Conservation (phyloP, 1,140 invertebrate genomes). For the Berghia stephanieae region DNA sequence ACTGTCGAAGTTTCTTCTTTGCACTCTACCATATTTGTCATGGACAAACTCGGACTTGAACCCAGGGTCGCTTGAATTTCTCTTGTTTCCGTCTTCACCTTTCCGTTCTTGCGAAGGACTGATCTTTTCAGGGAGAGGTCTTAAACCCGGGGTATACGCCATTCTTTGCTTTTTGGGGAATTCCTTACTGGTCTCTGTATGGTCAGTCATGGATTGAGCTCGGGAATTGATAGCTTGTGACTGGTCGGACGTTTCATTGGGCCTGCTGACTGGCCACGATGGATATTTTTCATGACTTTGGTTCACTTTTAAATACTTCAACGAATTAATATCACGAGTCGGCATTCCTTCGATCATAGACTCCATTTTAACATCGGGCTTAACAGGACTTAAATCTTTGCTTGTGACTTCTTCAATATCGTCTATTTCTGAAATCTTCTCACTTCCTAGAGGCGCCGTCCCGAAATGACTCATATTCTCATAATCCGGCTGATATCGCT, state of each 20-base stretch:
- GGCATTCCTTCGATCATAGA: slow-evolving; percentile 31
- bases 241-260: slow-evolving; percentile 39
- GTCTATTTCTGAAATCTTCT: slow-evolving; percentile 43
- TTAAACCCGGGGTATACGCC: slow-evolving; percentile 42
- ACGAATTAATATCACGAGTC: slow-evolving; percentile 32
- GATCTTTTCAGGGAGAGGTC: slow-evolving; percentile 43
- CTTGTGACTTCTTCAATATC: slow-evolving; percentile 42
- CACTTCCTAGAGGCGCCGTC: slow-evolving; percentile 33
- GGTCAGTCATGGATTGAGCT: slow-evolving; percentile 43
- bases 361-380: slow-evolving; percentile 30
- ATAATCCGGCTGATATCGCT: slow-evolving; percentile 40
- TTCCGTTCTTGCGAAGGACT: slow-evolving; percentile 49
- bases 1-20: slow-evolving; percentile 27
- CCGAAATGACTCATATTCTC: slow-evolving; percentile 37
- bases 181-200: slow-evolving; percentile 44
- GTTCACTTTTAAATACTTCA: slow-evolving; percentile 72
- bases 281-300: slow-evolving; percentile 84
- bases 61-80: slow-evolving; percentile 59
- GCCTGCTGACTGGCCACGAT: slow-evolving; percentile 75
- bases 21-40: slow-evolving; percentile 33
- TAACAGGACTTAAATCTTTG: slow-evolving; percentile 23
- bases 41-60: slow-evolving; percentile 68
- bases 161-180: slow-evolving; percentile 39
- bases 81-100: slow-evolving; percentile 40
- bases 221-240: slow-evolving; percentile 44